These are phyloP conservation scores for Hypotaenidia okinawae DNA, from an alignment of 2,797 vertebrate species.

Conservation along the genomic window DNA sequence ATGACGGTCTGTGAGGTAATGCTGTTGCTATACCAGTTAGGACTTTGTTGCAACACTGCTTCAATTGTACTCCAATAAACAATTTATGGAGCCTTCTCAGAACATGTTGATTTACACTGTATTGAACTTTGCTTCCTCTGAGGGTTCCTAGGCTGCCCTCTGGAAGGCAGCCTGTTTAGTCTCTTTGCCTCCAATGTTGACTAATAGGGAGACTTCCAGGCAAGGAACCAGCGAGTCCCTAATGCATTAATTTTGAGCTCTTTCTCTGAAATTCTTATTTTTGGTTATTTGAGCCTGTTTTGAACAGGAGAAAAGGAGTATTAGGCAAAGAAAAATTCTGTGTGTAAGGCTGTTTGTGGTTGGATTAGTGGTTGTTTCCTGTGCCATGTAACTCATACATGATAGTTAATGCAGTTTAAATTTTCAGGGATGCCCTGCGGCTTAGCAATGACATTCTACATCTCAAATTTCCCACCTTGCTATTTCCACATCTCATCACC, in stretches of 20 bases:
- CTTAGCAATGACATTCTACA: not conserved
- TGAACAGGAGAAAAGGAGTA: not conserved
- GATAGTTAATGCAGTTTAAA: not conserved
- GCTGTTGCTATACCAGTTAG: not conserved
- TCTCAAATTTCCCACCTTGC: not conserved
- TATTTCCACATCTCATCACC: not conserved
- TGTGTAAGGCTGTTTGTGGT: not conserved
- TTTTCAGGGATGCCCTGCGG: not conserved
- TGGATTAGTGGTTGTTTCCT: not conserved
- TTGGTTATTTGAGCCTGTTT: not conserved
- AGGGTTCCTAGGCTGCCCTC: not conserved
- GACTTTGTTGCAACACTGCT: not conserved
- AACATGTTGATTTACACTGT: not conserved
- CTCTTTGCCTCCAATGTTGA: not conserved
- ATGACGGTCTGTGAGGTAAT: not conserved
- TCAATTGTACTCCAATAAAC: not conserved
- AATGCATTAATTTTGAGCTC: not conserved
- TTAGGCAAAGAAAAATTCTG: not conserved
- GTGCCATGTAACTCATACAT: not conserved
- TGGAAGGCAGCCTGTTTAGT: not conserved
- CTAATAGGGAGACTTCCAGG: not conserved
- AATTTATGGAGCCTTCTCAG: not conserved
- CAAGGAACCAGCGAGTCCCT: not conserved
- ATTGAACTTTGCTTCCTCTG: not conserved
- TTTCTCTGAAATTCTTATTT: not conserved